Percentiles rank a stretch among this genome's conserved stretches.
phyloP scores from a whole-genome alignment of 1,140 invertebrate species.

The Apis laboriosa region DNA sequence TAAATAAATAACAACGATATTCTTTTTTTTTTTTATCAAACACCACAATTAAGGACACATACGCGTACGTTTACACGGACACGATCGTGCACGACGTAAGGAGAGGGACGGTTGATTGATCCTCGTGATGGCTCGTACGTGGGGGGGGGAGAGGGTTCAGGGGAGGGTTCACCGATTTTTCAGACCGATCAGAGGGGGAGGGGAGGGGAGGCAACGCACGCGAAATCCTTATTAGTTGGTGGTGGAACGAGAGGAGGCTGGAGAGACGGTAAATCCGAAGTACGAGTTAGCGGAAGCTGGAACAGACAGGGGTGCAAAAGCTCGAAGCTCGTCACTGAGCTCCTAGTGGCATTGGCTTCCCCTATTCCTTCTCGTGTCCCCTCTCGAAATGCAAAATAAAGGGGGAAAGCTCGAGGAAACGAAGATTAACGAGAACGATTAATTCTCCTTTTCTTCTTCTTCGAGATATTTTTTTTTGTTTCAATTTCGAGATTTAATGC shows the following conservation, averaged over 20 bases:
- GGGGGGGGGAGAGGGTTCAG: not conserved
- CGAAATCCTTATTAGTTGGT: conserved; percentile 34
- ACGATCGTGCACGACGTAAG: conserved; percentile 21
- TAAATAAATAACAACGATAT: too few relatives aligned
- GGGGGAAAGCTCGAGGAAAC: not conserved
- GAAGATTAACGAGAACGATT: not conserved
- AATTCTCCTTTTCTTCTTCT: not conserved
- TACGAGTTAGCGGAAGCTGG: conserved; percentile 68
- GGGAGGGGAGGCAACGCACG: not conserved
- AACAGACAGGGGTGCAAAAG: conserved; percentile 66
- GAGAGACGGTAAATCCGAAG: conserved; percentile 68
- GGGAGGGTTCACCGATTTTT: conserved; percentile 25
- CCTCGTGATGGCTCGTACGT: too few relatives aligned
- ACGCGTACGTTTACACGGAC: not conserved
- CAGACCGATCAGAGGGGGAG: conserved; percentile 25
- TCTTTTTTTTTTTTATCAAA: too few relatives aligned
- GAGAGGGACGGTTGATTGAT: conserved; percentile 14
- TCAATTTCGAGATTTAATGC: too few relatives aligned
- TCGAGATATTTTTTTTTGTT: too few relatives aligned
- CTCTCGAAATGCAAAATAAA: not conserved
- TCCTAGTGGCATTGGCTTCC: conserved; percentile 34
- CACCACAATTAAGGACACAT: too few relatives aligned
- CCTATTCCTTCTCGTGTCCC: conserved; percentile 6
- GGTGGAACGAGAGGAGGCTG: conserved; percentile 42
- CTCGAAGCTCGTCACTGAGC: conserved; percentile 52